Evolutionary conservation across 2,888 invertebrate species (phyloP).

Genomic region (Dynastes tityus): DNA sequence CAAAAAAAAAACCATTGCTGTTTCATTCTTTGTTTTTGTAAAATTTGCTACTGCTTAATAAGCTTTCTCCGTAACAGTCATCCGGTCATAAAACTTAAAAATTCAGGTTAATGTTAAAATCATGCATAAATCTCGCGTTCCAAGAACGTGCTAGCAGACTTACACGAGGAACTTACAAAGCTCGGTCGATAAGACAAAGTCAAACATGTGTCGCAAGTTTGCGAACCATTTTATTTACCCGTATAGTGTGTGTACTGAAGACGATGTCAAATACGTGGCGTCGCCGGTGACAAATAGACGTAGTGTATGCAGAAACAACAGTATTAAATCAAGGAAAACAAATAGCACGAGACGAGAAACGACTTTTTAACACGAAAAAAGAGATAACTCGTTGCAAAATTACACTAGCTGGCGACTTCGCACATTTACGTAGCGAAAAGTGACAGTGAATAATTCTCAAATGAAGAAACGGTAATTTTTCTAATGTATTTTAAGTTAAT

Average conservation of each 20-base stretch:
- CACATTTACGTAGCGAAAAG: too few species aligned
- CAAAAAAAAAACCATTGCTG: background rate
- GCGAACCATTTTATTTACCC: background rate
- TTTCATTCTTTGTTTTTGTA: background rate
- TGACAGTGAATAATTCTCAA: too few species aligned
- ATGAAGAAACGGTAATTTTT: too few species aligned
- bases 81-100: constrained; percentile 20
- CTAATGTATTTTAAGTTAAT: too few species aligned
- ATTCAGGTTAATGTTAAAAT: constrained; percentile 26
- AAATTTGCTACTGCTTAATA: background rate
- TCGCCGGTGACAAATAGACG: background rate
- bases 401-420: too few species aligned
- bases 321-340: too few species aligned
- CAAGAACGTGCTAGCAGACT: background rate
- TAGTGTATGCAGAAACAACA: too few species aligned
- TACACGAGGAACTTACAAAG: background rate
- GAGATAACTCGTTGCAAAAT: too few species aligned
- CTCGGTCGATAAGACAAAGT: background rate
- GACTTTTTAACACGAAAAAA: too few species aligned
- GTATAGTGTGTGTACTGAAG: background rate
- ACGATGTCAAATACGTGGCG: constrained; percentile 12
- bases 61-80: background rate
- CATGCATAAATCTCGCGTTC: constrained; percentile 5
- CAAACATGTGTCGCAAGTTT: constrained; percentile 3
- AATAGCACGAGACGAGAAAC: too few species aligned